phyloP scores from a whole-genome alignment of 2,888 invertebrate genomes.

The Agonopterix heracliana region DNA sequence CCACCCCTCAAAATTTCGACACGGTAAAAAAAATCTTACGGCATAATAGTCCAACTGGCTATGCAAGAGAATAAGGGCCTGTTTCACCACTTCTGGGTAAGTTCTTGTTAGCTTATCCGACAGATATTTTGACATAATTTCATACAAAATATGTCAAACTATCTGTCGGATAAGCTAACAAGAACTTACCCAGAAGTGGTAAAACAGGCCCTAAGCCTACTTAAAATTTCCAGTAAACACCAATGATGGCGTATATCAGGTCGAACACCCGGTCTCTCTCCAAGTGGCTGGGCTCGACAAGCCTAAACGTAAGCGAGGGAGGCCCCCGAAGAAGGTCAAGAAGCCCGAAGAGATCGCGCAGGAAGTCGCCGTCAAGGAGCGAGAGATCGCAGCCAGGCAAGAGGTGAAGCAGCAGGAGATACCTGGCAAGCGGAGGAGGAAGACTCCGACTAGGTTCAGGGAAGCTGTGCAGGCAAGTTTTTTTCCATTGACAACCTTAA shows the following conservation, averaged over 20 bases:
- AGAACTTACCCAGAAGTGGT: too few species aligned
- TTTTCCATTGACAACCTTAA: background rate
- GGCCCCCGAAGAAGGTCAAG: slow-evolving; percentile 79
- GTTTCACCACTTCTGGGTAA: too few species aligned
- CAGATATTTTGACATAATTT: too few species aligned
- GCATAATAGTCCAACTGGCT: too few species aligned
- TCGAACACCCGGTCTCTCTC: slow-evolving; percentile 79
- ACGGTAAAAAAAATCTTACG: too few species aligned
- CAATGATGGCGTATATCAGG: slow-evolving; percentile 78
- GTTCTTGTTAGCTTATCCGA: too few species aligned
- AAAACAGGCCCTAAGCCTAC: too few species aligned
- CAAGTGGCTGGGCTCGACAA: slow-evolving; percentile 80
- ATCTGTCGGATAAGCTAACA: too few species aligned
- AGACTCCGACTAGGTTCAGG: slow-evolving; percentile 78
- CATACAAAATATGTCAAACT: too few species aligned
- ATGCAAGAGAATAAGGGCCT: too few species aligned
- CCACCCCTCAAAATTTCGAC: too few species aligned
- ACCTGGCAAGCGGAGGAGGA: slow-evolving; percentile 78
- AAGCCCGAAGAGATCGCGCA: slow-evolving; percentile 47
- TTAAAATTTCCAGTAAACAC: slow-evolving; percentile 67
- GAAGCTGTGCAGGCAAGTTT: slow-evolving; percentile 77
- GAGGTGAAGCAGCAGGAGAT: slow-evolving; percentile 54
- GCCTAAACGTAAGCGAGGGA: slow-evolving; percentile 81
- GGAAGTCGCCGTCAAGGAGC: slow-evolving; percentile 33
- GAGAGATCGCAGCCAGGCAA: slow-evolving; percentile 23